Percentiles rank a stretch among this genome's conserved stretches.
These are phyloP conservation scores for Drosophila guanche DNA, from an alignment of 1,140 invertebrate species.

Conservation along the genomic window DNA sequence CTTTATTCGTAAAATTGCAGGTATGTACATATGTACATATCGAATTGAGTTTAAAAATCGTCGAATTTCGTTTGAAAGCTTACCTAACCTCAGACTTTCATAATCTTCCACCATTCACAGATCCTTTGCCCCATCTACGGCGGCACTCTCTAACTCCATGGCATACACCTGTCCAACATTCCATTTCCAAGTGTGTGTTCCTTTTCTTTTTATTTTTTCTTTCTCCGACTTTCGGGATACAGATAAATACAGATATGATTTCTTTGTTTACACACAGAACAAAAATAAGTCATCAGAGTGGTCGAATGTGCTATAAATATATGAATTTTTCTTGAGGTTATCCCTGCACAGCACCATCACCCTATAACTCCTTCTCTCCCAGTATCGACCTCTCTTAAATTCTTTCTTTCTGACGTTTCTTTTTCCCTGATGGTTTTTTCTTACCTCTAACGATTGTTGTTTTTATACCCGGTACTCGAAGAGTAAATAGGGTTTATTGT, in stretches of 20 bases:
- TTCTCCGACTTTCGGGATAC: background rate
- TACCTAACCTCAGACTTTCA: background rate
- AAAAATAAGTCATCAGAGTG: slow-evolving; percentile 48
- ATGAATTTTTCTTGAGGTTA: slow-evolving; percentile 41
- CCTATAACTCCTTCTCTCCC: background rate
- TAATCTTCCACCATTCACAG: slow-evolving; percentile 6
- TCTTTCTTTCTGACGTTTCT: slow-evolving; percentile 16
- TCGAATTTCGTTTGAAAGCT: too few species aligned
- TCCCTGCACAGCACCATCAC: slow-evolving; percentile 15
- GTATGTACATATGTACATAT: too few species aligned
- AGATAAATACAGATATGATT: slow-evolving; percentile 34
- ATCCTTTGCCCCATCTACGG: slow-evolving; percentile 6
- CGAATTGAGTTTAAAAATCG: too few species aligned
- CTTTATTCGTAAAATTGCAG: too few species aligned
- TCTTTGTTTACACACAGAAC: slow-evolving; percentile 29
- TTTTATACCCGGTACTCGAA: too few species aligned
- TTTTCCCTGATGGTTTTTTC: slow-evolving; percentile 10
- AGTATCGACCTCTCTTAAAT: background rate
- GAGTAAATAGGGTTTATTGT: too few species aligned
- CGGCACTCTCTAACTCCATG: background rate
- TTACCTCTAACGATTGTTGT: slow-evolving; percentile 59
- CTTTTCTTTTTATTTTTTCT: slow-evolving; percentile 5
- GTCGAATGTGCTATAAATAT: slow-evolving; percentile 70
- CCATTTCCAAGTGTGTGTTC: background rate
- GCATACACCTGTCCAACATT: slow-evolving; percentile 9